Evolutionary conservation across 2,888 invertebrate genomes (phyloP), one percentile per base, ranked within the genome.

Genomic region (Pristionchus entomophagus): DNA sequence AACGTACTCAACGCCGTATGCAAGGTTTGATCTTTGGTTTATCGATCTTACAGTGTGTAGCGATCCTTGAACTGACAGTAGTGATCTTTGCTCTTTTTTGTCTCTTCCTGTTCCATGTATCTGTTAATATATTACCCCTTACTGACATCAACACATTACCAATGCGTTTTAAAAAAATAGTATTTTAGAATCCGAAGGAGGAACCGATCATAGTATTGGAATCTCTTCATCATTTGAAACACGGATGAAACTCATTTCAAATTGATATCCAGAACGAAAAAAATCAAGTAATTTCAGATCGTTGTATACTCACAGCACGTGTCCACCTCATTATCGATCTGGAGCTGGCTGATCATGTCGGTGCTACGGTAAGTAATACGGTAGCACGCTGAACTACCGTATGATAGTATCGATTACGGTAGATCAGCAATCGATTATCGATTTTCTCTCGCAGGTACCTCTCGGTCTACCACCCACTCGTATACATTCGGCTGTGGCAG

Each of bases 391-490:
- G 69, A 14, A 45, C 14, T 45, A 6, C 45, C 45, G 45, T 45
- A 59, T 22, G 26, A 59, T 59, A 59, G 26, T 26, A 8, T 59
- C 22, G 53, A 51, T 19, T 17, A 17, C 53, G n/a, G n/a, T n/a
- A n/a, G n/a, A n/a, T n/a, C 38, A 73, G 6, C 32, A 29, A 29
- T 73, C 45, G n/a, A 77, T n/a, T n/a, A 56, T 56, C 56, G 56
- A 56, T 22, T 14, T 38, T 84, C 51, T n/a, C n/a, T n/a, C n/a
- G n/a, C 80, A 80, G 87, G 49, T 89, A 84, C 62, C 85, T 90
- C n/a, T 89, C 90, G 22, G 90, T 90, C 73, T 90, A 90, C 80
- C 87, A 90, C 59, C 90, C 90, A 3, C 87, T 90, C 12, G 80
- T 90, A n/a, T 89, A 90, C 83, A 88, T 88, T 41, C 88, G 89